These are phyloP conservation scores for Drosophila rellima DNA, from an alignment of 2,888 invertebrate species.

Conservation along the genomic window DNA sequence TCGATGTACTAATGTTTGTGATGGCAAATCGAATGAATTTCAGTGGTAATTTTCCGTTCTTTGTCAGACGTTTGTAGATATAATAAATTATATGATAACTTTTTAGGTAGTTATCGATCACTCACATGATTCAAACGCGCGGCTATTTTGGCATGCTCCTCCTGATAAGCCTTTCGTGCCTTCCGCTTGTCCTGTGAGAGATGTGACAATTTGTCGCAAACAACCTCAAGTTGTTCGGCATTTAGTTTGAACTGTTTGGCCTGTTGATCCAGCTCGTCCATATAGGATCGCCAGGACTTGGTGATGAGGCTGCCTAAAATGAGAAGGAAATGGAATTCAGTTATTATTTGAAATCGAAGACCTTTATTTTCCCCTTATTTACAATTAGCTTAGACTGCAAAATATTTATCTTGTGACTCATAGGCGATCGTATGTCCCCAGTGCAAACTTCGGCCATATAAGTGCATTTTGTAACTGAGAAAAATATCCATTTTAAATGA, in stretches of 20 bases:
- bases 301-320: slow-evolving; percentile 88
- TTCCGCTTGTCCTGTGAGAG: slow-evolving; percentile 95
- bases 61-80: not conserved
- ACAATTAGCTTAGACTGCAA: not conserved
- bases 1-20: too few species aligned
- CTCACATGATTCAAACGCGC: slow-evolving; percentile 92
- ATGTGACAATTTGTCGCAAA: slow-evolving; percentile 92
- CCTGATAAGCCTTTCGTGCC: slow-evolving; percentile 94
- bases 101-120: too few species aligned
- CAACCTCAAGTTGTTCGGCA: slow-evolving; percentile 93
- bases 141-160: slow-evolving; percentile 94
- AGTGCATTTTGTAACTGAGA: slow-evolving; percentile 6
- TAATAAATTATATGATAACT: too few species aligned
- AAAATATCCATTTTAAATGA: not conserved
- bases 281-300: slow-evolving; percentile 93
- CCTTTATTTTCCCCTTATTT: not conserved
- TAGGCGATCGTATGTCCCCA: not conserved
- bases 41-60: too few species aligned
- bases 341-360: not conserved
- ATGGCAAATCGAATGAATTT: slow-evolving; percentile 1
- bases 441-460: not conserved
- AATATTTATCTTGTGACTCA: slow-evolving; percentile 3
- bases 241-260: slow-evolving; percentile 93
- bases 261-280: slow-evolving; percentile 95
- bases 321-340: not conserved